Evolutionary conservation across 2,113 vertebrate species (phyloP).

Genomic region (Diadophis punctatus): DNA sequence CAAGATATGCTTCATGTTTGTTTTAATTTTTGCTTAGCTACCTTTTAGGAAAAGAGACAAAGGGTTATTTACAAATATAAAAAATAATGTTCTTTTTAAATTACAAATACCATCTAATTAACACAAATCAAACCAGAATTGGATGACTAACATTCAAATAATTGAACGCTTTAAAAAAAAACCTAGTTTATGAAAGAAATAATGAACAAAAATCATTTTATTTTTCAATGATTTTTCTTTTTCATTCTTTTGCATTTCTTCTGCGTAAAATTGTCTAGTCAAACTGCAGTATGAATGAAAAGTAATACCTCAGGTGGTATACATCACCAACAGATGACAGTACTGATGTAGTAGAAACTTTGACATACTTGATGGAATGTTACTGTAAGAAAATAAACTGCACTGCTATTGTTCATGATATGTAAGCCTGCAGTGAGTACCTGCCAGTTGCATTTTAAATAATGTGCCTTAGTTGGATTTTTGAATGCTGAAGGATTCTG

Average conservation of each 20-base stretch:
- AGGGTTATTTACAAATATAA: slow-evolving; percentile 38
- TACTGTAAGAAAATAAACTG: neutral
- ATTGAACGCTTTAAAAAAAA: slow-evolving; percentile 9
- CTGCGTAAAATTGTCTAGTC: neutral
- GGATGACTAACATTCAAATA: slow-evolving; percentile 39
- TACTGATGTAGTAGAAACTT: neutral
- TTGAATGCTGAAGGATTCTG: neutral
- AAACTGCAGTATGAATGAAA: neutral
- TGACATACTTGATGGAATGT: neutral
- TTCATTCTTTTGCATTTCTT: slow-evolving; percentile 33
- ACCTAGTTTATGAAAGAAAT: neutral
- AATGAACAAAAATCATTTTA: slow-evolving; percentile 41
- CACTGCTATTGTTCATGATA: neutral
- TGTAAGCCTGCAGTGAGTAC: neutral
- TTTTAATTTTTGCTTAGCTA: slow-evolving; percentile 21
- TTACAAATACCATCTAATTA: slow-evolving; percentile 51
- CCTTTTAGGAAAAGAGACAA: slow-evolving; percentile 30
- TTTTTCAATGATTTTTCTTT: neutral
- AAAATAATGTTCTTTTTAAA: slow-evolving; percentile 35
- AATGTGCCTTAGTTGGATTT: neutral
- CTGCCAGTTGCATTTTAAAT: neutral
- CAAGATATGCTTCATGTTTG: slow-evolving; percentile 36
- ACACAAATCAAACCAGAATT: slow-evolving; percentile 45
- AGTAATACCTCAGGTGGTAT: neutral
- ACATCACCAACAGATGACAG: neutral